Conservation (phyloP, 2,888 invertebrate genomes). For the Lamellibrachia satsuma region DNA sequence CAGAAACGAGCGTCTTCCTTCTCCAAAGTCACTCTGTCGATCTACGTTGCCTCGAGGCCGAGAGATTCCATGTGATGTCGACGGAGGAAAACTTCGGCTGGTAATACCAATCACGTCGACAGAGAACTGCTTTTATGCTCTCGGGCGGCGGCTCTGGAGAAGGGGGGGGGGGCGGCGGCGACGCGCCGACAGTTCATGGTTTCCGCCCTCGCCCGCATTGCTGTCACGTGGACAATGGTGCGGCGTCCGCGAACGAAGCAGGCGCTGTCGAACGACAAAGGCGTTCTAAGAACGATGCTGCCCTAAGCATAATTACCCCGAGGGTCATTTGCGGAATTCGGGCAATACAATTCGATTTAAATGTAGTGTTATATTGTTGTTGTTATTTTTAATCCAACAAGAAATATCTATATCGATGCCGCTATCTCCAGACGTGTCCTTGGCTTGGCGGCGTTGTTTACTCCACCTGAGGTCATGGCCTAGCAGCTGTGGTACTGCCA, state of each 20-base stretch:
- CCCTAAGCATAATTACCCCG: not conserved
- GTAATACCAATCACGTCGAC: not conserved
- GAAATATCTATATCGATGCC: slow-evolving; percentile 1
- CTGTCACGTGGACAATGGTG: not conserved
- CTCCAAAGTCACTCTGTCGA: not conserved
- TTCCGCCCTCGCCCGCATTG: not conserved
- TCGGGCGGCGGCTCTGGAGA: not conserved
- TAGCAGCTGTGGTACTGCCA: not conserved
- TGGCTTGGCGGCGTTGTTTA: not conserved
- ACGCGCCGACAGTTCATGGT: not conserved
- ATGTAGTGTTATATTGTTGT: not conserved
- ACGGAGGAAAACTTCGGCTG: not conserved
- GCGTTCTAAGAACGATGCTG: not conserved
- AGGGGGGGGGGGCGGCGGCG: not conserved
- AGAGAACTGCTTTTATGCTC: not conserved
- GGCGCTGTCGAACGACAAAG: not conserved
- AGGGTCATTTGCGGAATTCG: not conserved
- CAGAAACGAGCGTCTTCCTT: not conserved
- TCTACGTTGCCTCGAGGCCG: not conserved
- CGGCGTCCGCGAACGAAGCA: not conserved
- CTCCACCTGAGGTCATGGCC: not conserved
- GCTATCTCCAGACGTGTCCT: slow-evolving; percentile 13
- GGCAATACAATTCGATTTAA: not conserved
- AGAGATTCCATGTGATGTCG: not conserved
- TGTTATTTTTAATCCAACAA: not conserved